Evolutionary conservation across 2,888 invertebrate species (phyloP).

Genomic region (Micropterix aruncella): DNA sequence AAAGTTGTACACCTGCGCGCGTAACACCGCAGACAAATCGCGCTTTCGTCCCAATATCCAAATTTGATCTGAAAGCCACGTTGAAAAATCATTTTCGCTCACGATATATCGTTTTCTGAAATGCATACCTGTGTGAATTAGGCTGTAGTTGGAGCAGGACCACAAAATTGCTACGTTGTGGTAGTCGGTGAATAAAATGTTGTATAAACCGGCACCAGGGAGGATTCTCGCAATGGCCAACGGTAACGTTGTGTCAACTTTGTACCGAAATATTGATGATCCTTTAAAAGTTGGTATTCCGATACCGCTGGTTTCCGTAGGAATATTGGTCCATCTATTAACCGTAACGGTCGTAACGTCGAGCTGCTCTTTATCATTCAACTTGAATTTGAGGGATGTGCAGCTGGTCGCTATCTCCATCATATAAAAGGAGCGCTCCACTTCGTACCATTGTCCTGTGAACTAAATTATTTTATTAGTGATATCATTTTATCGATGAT

Average conservation of each 20-base stretch:
- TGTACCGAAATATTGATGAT: slow-evolving; percentile 41
- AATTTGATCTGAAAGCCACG: slow-evolving; percentile 47
- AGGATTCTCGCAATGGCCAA: slow-evolving; percentile 48
- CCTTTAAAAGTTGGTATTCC: slow-evolving; percentile 44
- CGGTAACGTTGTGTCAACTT: slow-evolving; percentile 48
- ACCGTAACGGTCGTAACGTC: slow-evolving; percentile 47
- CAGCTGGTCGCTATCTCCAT: slow-evolving; percentile 58
- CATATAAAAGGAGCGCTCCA: slow-evolving; percentile 62
- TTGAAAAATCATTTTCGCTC: slow-evolving; percentile 2
- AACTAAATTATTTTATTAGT: slow-evolving; percentile 43
- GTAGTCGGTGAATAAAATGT: slow-evolving; percentile 59
- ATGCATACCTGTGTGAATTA: slow-evolving; percentile 43
- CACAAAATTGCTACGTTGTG: slow-evolving; percentile 55
- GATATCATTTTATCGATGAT: background rate
- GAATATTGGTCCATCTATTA: slow-evolving; percentile 52
- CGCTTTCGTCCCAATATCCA: slow-evolving; percentile 56
- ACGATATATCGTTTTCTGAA: slow-evolving; percentile 3
- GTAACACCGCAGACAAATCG: slow-evolving; percentile 47
- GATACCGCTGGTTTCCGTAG: slow-evolving; percentile 44
- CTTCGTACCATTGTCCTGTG: slow-evolving; percentile 58
- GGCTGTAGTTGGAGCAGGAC: slow-evolving; percentile 54
- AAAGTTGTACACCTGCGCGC: slow-evolving; percentile 50
- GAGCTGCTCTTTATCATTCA: slow-evolving; percentile 35
- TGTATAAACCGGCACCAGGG: slow-evolving; percentile 60
- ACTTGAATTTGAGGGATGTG: slow-evolving; percentile 45